phyloP scores from a whole-genome alignment of 2,888 invertebrate species.

The Lamellibrachia columna region DNA sequence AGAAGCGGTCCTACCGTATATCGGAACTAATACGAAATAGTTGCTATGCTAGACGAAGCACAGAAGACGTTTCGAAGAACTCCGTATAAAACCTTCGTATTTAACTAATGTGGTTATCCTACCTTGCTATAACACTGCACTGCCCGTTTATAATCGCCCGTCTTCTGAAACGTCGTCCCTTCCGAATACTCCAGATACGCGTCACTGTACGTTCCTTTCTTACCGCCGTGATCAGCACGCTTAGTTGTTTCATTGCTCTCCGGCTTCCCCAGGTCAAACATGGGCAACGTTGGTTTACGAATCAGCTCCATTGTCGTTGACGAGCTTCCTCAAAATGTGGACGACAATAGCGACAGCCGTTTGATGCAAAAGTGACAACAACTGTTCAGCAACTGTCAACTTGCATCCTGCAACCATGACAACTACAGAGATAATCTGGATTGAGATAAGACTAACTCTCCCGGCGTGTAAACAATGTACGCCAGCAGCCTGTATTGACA shows the following conservation, averaged over 20 bases:
- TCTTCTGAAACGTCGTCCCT: neutral
- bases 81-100: neutral
- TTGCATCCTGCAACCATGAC: neutral
- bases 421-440: neutral
- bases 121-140: neutral
- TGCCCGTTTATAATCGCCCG: neutral
- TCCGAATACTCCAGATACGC: neutral
- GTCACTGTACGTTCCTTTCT: neutral
- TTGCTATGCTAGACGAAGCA: neutral
- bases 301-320: neutral
- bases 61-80: neutral
- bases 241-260: neutral
- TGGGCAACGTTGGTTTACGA: slow-evolving; percentile 5
- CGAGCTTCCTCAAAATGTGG: neutral
- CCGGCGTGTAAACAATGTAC: neutral
- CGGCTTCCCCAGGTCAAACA: neutral
- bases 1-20: neutral
- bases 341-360: neutral
- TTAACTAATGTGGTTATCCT: neutral
- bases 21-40: neutral
- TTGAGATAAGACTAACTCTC: neutral
- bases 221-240: neutral
- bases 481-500: neutral
- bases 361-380: neutral
- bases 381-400: neutral